A percentile compares a stretch with the other conserved stretches of the same genome.
Evolutionary conservation across 2,888 invertebrate species (phyloP).

Genomic region (Scaptomyza caliginosa): DNA sequence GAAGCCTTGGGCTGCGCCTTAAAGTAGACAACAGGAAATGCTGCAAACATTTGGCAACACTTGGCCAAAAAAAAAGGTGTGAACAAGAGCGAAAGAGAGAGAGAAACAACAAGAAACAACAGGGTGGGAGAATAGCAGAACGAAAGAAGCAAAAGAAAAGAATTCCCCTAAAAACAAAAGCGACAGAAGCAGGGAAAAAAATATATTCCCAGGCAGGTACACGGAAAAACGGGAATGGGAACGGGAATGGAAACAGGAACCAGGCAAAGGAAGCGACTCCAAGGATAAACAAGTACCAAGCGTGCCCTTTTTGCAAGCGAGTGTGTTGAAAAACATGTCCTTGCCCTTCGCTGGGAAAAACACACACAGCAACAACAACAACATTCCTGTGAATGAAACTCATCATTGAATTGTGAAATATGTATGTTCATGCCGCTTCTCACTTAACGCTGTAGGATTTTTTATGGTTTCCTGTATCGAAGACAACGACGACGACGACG

Average conservation of each 20-base stretch:
- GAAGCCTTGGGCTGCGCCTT: conserved; percentile 39
- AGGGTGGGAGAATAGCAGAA: conserved; percentile 24
- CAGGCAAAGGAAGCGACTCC: conserved; percentile 45
- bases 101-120: background rate
- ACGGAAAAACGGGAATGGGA: conserved; percentile 25
- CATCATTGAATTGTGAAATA: conserved; percentile 74
- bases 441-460: conserved; percentile 64
- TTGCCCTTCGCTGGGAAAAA: conserved; percentile 48
- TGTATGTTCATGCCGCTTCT: conserved; percentile 28
- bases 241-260: conserved; percentile 39
- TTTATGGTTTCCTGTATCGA: conserved; percentile 81
- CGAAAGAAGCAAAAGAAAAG: conserved; percentile 12
- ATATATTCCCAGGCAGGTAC: conserved; percentile 76
- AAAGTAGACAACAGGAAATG: conserved; percentile 73
- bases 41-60: conserved; percentile 77
- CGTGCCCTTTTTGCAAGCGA: conserved; percentile 19
- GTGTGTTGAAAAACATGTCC: conserved; percentile 34
- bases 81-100: conserved; percentile 1
- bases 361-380: background rate
- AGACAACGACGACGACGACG: conserved; percentile 39
- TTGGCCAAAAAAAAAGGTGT: conserved; percentile 35
- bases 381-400: conserved; percentile 74
- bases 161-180: conserved; percentile 58
- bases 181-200: conserved; percentile 22
- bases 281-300: conserved; percentile 60